These are phyloP conservation scores for human (Homo sapiens) DNA, from an alignment of 2,113 vertebrate genomes.

Conservation along the genomic window DNA sequence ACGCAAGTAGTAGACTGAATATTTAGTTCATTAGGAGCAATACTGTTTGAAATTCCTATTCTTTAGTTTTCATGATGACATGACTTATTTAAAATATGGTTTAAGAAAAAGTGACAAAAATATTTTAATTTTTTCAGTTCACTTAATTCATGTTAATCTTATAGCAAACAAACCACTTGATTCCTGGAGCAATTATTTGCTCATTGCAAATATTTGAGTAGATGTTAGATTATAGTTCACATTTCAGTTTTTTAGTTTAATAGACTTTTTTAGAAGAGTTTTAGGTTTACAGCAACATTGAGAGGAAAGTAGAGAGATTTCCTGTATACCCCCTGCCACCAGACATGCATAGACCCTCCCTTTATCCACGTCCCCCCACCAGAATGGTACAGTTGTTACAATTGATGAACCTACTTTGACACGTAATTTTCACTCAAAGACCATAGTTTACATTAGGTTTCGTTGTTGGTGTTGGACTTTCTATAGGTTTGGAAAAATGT, in stretches of 20 bases:
- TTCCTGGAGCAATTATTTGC: constrained; percentile 21
- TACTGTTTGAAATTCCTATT: constrained; percentile 36
- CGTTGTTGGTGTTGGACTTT: neutral
- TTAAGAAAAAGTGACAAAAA: constrained; percentile 49
- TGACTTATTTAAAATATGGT: constrained; percentile 42
- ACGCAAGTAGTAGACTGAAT: constrained; percentile 63
- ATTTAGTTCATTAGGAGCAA: constrained; percentile 24
- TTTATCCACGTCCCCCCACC: neutral
- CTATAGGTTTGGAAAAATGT: neutral
- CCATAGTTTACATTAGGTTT: neutral
- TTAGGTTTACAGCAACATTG: neutral
- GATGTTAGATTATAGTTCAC: neutral
- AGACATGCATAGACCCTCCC: neutral
- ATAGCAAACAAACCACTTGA: neutral
- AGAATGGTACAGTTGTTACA: neutral
- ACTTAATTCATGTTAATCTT: constrained; percentile 21
- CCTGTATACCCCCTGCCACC: too few species aligned
- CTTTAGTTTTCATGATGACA: neutral
- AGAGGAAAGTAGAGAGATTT: neutral
- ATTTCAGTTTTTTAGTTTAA: neutral
- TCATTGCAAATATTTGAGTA: constrained; percentile 4
- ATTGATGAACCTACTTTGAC: neutral
- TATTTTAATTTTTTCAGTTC: constrained; percentile 26
- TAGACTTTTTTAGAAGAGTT: neutral
- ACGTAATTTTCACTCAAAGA: neutral